Percentiles rank a stretch among this genome's conserved stretches.
Conservation (phyloP, 2,113 vertebrate species). For the Taurulus bubalis region DNA sequence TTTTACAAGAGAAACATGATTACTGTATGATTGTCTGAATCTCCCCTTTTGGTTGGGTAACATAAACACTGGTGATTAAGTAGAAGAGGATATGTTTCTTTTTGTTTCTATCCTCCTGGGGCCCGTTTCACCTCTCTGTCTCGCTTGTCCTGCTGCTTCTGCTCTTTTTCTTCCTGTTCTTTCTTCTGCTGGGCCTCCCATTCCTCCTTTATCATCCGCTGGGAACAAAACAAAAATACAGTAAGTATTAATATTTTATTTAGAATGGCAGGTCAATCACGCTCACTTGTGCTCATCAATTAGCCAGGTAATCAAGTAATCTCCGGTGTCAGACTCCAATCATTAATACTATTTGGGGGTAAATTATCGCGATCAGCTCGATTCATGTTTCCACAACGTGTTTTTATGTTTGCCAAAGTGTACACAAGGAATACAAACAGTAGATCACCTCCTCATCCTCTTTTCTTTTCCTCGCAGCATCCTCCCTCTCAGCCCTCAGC, state of each 20-base stretch:
- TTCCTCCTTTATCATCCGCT: conserved; percentile 95
- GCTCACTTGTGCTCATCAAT: not conserved
- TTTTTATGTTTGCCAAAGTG: not conserved
- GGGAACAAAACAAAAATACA: conserved; percentile 36
- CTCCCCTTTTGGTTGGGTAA: not conserved
- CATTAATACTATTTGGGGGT: not conserved
- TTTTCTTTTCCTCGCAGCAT: conserved; percentile 86
- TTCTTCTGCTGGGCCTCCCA: conserved; percentile 93
- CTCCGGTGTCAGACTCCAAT: not conserved
- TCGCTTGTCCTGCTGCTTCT: conserved; percentile 91
- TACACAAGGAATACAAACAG: not conserved
- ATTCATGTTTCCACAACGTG: not conserved
- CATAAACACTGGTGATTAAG: conserved; percentile 29
- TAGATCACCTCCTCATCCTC: conserved; percentile 92
- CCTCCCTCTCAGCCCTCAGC: conserved; percentile 88
- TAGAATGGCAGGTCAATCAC: not conserved
- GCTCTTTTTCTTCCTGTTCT: conserved; percentile 88
- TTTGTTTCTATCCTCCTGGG: conserved; percentile 86
- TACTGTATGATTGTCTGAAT: not conserved
- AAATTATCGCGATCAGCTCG: not conserved
- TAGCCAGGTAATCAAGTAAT: not conserved
- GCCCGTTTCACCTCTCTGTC: conserved; percentile 96
- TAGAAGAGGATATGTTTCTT: conserved; percentile 88
- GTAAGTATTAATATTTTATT: not conserved
- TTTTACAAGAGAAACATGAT: conserved; percentile 31